These are phyloP conservation scores for Drosophila phalerata DNA, from an alignment of 2,888 invertebrate genomes.

Conservation along the genomic window DNA sequence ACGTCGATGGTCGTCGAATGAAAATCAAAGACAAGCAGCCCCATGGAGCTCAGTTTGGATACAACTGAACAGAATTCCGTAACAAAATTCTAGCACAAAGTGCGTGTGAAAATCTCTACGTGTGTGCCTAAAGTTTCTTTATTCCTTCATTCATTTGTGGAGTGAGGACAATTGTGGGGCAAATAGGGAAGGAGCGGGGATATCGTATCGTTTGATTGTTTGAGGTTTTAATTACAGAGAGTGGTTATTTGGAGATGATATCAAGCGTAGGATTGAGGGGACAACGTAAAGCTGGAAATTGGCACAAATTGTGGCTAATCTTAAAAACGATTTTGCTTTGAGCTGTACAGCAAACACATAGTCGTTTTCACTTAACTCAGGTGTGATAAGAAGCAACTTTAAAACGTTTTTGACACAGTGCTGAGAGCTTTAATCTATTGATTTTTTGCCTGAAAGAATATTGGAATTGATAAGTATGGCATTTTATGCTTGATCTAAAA, in stretches of 20 bases:
- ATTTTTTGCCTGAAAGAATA: constrained; percentile 1
- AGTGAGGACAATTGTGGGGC: neutral
- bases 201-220: constrained; percentile 58
- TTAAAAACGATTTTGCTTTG: constrained; percentile 25
- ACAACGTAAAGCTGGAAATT: constrained; percentile 53
- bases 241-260: constrained; percentile 59
- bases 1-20: constrained; percentile 56
- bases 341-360: constrained; percentile 4
- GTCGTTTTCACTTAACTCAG: constrained; percentile 11
- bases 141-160: neutral
- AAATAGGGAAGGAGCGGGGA: neutral
- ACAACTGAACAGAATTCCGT: constrained; percentile 32
- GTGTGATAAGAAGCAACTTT: neutral
- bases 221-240: constrained; percentile 74
- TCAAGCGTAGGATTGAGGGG: constrained; percentile 22
- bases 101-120: constrained; percentile 69
- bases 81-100: constrained; percentile 60
- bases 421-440: constrained; percentile 1
- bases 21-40: constrained; percentile 53
- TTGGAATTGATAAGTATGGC: constrained; percentile 7
- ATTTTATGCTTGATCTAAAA: neutral
- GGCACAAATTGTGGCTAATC: constrained; percentile 63
- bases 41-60: constrained; percentile 36
- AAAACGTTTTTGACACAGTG: neutral
- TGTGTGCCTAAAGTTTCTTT: constrained; percentile 54